Percentiles rank a stretch among this genome's conserved stretches.
phyloP scores from a whole-genome alignment of 2,888 invertebrate genomes.

The Drosophila mimica region DNA sequence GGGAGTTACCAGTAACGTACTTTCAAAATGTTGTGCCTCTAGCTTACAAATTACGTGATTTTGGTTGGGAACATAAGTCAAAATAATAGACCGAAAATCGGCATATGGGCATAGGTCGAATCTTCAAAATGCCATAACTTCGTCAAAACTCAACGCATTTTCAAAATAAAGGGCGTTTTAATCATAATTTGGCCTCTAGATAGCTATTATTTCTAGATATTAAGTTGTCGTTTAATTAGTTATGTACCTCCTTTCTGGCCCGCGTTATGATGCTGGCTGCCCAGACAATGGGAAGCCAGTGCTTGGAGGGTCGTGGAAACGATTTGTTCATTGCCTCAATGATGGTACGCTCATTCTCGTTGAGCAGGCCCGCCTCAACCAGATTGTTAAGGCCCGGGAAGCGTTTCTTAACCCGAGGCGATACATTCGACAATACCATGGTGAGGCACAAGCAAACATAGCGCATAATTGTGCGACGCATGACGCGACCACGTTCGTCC shows the following conservation, averaged over 20 bases:
- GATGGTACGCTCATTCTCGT: constrained; percentile 92
- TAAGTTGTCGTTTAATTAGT: background rate
- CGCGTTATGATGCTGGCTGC: constrained; percentile 95
- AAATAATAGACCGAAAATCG: no score
- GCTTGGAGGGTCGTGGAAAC: constrained; percentile 94
- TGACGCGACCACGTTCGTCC: constrained; percentile 93
- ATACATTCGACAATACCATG: constrained; percentile 94
- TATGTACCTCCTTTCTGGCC: constrained; percentile 90
- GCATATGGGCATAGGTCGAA: no score
- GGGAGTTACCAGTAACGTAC: no score
- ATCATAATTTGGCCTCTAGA: background rate
- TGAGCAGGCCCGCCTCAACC: constrained; percentile 92
- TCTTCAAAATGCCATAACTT: no score
- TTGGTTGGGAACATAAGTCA: no score
- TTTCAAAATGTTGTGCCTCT: no score
- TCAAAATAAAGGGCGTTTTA: no score
- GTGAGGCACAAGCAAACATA: constrained; percentile 95
- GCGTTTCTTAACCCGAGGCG: constrained; percentile 94
- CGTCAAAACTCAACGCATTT: no score
- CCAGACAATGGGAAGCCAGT: constrained; percentile 97
- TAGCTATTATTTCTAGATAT: background rate
- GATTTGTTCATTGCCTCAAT: constrained; percentile 91
- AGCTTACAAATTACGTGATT: no score
- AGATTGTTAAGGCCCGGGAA: constrained; percentile 94
- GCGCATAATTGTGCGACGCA: constrained; percentile 93